These are phyloP conservation scores for Eumaeus atala DNA, from an alignment of 1,140 invertebrate genomes.

Conservation along the genomic window DNA sequence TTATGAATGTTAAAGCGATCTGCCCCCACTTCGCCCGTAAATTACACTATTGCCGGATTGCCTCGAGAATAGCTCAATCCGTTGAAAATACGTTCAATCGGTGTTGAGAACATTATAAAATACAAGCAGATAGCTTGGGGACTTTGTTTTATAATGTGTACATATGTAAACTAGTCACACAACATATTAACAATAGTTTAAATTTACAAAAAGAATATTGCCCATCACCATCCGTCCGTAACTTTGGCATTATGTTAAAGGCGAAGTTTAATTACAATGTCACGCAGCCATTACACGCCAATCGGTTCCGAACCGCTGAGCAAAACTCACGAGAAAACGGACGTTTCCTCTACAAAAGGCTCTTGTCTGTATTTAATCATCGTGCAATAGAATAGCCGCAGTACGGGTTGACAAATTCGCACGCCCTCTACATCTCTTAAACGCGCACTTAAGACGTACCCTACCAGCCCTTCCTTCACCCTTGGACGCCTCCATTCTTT, in stretches of 20 bases:
- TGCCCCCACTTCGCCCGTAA: too few relatives aligned
- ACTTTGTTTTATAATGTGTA: too few relatives aligned
- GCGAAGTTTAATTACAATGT: constrained; percentile 3
- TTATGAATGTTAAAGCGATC: too few relatives aligned
- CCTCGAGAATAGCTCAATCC: too few relatives aligned
- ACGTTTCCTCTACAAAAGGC: constrained; percentile 26
- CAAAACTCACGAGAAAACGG: constrained; percentile 25
- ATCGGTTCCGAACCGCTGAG: constrained; percentile 26
- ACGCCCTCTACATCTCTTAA: constrained; percentile 68
- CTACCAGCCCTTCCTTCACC: constrained; percentile 48
- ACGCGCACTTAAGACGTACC: constrained; percentile 68
- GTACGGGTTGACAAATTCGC: constrained; percentile 66
- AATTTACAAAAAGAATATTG: too few relatives aligned
- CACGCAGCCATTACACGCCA: constrained; percentile 6
- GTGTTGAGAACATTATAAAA: too few relatives aligned
- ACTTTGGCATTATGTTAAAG: background rate
- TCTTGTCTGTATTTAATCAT: constrained; percentile 67
- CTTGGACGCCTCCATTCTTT: constrained; percentile 69
- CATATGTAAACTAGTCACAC: too few relatives aligned
- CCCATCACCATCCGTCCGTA: too few relatives aligned
- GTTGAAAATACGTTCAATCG: too few relatives aligned
- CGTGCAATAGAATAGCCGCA: constrained; percentile 50
- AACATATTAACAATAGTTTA: too few relatives aligned
- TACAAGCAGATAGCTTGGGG: too few relatives aligned
- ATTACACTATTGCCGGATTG: too few relatives aligned